These are phyloP conservation scores for Camponotus pennsylvanicus DNA, from an alignment of 1,140 invertebrate species.

Conservation along the genomic window DNA sequence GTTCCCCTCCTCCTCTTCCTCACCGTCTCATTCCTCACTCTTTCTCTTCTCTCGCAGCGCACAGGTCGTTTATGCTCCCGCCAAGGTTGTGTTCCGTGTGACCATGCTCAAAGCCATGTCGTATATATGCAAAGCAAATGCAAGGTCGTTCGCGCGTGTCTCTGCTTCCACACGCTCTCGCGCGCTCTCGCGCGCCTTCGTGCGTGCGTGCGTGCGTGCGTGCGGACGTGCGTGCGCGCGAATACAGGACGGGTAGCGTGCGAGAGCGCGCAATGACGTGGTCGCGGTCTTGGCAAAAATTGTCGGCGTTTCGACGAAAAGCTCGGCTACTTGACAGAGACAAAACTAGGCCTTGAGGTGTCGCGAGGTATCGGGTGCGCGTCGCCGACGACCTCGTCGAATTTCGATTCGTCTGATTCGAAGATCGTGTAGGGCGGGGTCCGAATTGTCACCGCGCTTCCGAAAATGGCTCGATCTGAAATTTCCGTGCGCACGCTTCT, in stretches of 20 bases:
- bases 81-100: constrained; percentile 78
- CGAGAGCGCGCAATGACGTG: constrained; percentile 69
- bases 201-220: constrained; percentile 17
- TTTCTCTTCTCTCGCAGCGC: constrained; percentile 40
- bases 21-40: constrained; percentile 13
- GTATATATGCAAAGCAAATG: constrained; percentile 80
- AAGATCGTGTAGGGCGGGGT: constrained; percentile 8
- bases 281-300: constrained; percentile 69
- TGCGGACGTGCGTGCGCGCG: constrained; percentile 29
- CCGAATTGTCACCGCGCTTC: background rate
- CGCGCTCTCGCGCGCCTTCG: background rate
- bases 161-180: constrained; percentile 42
- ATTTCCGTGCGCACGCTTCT: background rate
- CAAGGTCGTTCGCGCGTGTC: constrained; percentile 79
- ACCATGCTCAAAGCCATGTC: constrained; percentile 75
- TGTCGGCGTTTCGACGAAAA: constrained; percentile 51
- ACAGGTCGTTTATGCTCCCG: constrained; percentile 74
- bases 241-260: background rate
- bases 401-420: constrained; percentile 16
- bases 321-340: constrained; percentile 37
- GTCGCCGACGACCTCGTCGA: constrained; percentile 19
- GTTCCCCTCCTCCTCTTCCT: background rate
- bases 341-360: constrained; percentile 63
- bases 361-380: constrained; percentile 38
- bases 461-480: background rate